Evolutionary conservation across 2,113 vertebrate species (phyloP).

Genomic region (Xiphias gladius): DNA sequence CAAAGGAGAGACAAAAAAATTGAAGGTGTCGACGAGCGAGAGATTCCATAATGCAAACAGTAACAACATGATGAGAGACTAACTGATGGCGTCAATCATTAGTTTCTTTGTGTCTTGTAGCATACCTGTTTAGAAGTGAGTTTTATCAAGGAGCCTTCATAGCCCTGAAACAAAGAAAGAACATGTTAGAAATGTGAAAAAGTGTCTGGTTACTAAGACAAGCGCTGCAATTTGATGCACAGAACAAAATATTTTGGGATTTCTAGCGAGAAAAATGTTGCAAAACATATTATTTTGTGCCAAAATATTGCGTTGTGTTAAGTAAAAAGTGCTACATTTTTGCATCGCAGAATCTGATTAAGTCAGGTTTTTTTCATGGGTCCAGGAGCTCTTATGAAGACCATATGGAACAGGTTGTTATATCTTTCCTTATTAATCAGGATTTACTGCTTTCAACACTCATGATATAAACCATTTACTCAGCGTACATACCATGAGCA

Average conservation of each 20-base stretch:
- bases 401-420: constrained; percentile 51
- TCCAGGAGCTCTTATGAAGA: constrained; percentile 33
- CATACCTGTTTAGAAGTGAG: constrained; percentile 87
- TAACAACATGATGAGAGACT: constrained; percentile 7
- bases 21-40: constrained; percentile 38
- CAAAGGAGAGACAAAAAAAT: constrained; percentile 1
- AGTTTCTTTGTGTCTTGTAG: constrained; percentile 1
- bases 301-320: background rate
- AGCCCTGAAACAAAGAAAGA: constrained; percentile 79
- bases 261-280: background rate
- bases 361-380: background rate
- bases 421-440: constrained; percentile 47
- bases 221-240: background rate
- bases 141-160: constrained; percentile 87
- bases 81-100: constrained; percentile 23
- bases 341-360: constrained; percentile 12
- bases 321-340: background rate
- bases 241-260: background rate
- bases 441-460: constrained; percentile 52
- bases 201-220: background rate
- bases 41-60: constrained; percentile 14
- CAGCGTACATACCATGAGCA: constrained; percentile 48
- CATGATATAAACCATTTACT: constrained; percentile 45
- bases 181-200: background rate
- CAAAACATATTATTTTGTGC: background rate